Base-by-base conservation (phyloP, 2,888 invertebrate species). In the Arctia plantaginis region DNA sequence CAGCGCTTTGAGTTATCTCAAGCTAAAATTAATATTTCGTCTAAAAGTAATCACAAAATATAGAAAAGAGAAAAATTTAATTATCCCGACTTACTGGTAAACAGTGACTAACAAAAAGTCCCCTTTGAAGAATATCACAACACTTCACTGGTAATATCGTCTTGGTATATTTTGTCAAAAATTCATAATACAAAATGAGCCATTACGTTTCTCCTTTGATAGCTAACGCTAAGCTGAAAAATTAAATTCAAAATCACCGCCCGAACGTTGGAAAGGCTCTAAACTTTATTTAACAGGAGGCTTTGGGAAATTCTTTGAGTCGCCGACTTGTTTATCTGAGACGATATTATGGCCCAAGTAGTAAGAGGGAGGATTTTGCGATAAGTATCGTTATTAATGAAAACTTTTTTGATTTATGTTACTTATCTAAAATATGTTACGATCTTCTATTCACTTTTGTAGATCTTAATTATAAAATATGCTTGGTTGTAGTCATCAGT, bases 281-380 rank as follows among this genome's bases (percentile, higher is more conserved):
- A 89, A 89, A 90, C 87, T 89, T 90, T 87, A 89, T 89, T 88
- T 90, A 89, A 90, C 85, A 87, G 86, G 85, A 82, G 80, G 86
- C 87, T 89, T 87, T 84, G 85, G 87, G 87, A 86, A 87, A 87
- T 82, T 79, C 78, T 81, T 80, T 77, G 73, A 79, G 71, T 79
- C 78, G 76, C 66, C 83, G 87, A 88, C 88, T 89, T 90, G 90
- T 90, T 90, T 89, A 89, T 89, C 87, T 84, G 76, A 85, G 88
- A 89, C 89, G 88, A 88, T 80, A 84, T 82, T 66, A 78, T 74
- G 84, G 85, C 70, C 78, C 82, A 86, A 85, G 85, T 77, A 83
- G 64, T 76, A 84, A 86, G 83, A 82, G 80, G 75, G 70, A 62
- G 77, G 71, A 76, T 77, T 74, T 33, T 47, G 35, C 51, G 66